phyloP scores from a whole-genome alignment of 2,113 vertebrate species.

The Pelusios castaneus region DNA sequence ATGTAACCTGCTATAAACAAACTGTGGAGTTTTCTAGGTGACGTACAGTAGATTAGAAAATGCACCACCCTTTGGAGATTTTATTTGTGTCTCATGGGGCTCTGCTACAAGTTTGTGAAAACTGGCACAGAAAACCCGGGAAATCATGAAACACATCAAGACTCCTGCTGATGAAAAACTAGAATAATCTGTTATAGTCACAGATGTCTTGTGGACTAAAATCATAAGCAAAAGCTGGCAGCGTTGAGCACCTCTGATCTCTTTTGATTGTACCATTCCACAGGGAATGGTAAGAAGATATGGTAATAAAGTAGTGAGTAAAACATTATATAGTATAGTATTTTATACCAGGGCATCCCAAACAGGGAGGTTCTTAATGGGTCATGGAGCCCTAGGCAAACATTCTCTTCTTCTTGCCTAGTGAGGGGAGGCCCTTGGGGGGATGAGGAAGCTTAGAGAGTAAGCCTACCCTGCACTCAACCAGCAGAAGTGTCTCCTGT shows the following conservation, averaged over 20 bases:
- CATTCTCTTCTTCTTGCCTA: not conserved
- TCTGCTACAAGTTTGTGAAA: not conserved
- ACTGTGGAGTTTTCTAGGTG: not conserved
- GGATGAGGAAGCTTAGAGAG: too few relatives aligned
- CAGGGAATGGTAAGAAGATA: slow-evolving; percentile 25
- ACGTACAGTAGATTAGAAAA: not conserved
- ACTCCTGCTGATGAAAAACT: not conserved
- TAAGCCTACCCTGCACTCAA: too few relatives aligned
- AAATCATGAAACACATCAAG: slow-evolving; percentile 20
- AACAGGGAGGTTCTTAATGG: not conserved
- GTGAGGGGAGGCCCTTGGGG: not conserved
- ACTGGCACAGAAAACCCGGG: slow-evolving; percentile 15
- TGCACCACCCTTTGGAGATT: not conserved
- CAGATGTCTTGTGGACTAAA: slow-evolving; percentile 4
- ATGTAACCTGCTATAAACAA: not conserved
- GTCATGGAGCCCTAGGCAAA: not conserved
- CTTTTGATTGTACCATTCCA: slow-evolving; percentile 41
- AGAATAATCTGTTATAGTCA: slow-evolving; percentile 49
- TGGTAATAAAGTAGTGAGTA: not conserved
- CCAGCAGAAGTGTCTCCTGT: too few relatives aligned
- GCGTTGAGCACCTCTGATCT: not conserved
- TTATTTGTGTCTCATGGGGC: not conserved
- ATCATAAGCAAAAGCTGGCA: slow-evolving; percentile 38
- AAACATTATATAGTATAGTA: not conserved
- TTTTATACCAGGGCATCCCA: not conserved